Base-by-base conservation (phyloP, 1,140 invertebrate species). In the Drosophila willistoni region DNA sequence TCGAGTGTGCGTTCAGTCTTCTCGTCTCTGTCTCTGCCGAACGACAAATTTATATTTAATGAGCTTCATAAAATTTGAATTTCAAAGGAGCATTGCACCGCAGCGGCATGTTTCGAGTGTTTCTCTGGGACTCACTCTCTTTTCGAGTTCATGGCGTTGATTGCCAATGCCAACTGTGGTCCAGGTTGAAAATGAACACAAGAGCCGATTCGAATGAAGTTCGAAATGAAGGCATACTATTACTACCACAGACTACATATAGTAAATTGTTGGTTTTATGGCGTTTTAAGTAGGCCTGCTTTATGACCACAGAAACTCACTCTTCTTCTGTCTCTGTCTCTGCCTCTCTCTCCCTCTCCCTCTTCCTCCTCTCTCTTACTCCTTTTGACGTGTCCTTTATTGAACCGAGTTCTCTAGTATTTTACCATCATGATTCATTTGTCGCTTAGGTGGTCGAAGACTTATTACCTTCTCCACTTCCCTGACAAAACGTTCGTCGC, bases 41-140 rank as follows among this genome's bases (percentile, higher is more conserved):
- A 91, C 90, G 90, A 91, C 90, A 91, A 91, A 91, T 91, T 91
- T 91, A 91, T 91, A 91, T 91, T 91, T 91, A 91, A 91, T 91
- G 90, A 91, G 90, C 87, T 87, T 91, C 90, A 91, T 91, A 91
- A 91, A 91, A 91, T 91, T 91, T 91, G 90, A 91, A 91, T 91
- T 91, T 91, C 90, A 91, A 91, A 90, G 85, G 84, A 89, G 80
- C 81, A 67, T 81, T 89, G 80, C 80, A 89, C 84, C 84, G 84
- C 84, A 55, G 77, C 84, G 84, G 80, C 84, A 81, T 89, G 84
- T 89, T 89, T 71, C 56, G 64, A 78, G 17, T 51, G 44, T 51
- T 17, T 51, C 44, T 19, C 17, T 51, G 44, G 44, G 19, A 51
- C 17, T 51, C 44, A 19, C 9, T 47, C 59, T 64, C 12, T 55